Base-by-base conservation (phyloP, 2,797 vertebrate genomes). In the Anniella stebbinsi region DNA sequence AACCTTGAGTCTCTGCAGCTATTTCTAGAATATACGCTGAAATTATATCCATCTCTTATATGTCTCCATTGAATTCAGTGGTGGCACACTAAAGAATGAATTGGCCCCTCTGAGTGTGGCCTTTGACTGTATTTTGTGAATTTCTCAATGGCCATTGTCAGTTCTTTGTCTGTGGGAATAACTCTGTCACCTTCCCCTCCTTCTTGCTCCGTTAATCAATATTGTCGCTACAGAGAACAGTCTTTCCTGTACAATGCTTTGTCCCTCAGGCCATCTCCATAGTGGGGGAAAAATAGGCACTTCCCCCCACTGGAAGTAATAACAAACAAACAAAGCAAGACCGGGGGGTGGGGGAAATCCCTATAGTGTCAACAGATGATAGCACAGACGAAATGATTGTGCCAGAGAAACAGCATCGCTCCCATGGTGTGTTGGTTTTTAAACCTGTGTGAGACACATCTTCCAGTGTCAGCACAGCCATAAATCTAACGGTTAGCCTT, bases 121-220 rank as follows among this genome's bases (percentile, higher is more conserved):
- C 92, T 93, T 84, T 91, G 83, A 94, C 78, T 87, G 95, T 87
- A 90, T 91, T 93, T 94, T 86, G 91, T 72, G 1, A 78, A 88
- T 95, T 95, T 95, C 92, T 96, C 94, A 87, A 84, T 87, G 78
- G 87, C 88, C 93, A 94, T 94, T 95, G 78, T 94, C 10, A 48
- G 88, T 94, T 94, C 83, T 83, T 33, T 94, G 93, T 95, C 94
- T 84, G 91, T 93, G 91, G 93, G 88, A 96, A 95, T 86, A 89
- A 93, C 93, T 95, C 92, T 96, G 87, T 95, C 84, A 94, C 86
- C 88, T 95, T 76, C 7, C 45, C 72, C 83, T 94, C 94, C 90
- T 54, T 88, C 92, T 89, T 95, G 48, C 88, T 84, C 88, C 66
- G 48, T 76, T 83, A 95, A 96, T 96, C 95, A 5, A 96, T 96